Evolutionary conservation across 2,797 vertebrate genomes (phyloP).

Genomic region (Nyctalus aviator): DNA sequence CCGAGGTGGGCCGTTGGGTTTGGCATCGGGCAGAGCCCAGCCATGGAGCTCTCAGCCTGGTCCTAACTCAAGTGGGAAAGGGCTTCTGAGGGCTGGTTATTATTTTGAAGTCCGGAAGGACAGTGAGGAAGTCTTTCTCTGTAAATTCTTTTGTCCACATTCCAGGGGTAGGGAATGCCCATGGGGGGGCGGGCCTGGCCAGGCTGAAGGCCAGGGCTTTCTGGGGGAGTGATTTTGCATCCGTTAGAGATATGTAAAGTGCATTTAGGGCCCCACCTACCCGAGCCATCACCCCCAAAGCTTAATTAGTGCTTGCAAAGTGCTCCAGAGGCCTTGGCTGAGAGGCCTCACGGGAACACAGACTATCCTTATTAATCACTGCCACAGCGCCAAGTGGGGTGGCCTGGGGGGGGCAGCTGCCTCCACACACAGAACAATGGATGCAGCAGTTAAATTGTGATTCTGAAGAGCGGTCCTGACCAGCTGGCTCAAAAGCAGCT

Average conservation of each 20-base stretch:
- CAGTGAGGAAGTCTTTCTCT: slow-evolving; percentile 40
- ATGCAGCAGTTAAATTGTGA: slow-evolving; percentile 55
- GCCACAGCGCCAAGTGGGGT: slow-evolving; percentile 38
- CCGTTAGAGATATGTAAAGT: slow-evolving; percentile 52
- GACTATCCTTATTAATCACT: slow-evolving; percentile 75
- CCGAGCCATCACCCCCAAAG: slow-evolving; percentile 56
- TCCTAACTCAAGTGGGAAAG: slow-evolving; percentile 18
- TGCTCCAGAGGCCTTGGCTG: slow-evolving; percentile 58
- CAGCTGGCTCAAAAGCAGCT: slow-evolving; percentile 60
- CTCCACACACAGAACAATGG: slow-evolving; percentile 61
- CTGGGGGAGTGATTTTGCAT: slow-evolving; percentile 30
- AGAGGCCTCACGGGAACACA: slow-evolving; percentile 55
- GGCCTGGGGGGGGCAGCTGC: slow-evolving; percentile 62
- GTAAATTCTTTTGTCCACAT: slow-evolving; percentile 50
- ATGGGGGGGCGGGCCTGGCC: background rate
- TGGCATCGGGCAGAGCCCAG: background rate
- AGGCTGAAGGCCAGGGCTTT: slow-evolving; percentile 41
- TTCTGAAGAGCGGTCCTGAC: slow-evolving; percentile 62
- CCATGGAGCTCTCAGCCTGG: background rate
- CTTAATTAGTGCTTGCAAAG: slow-evolving; percentile 78
- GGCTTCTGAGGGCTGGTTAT: slow-evolving; percentile 27
- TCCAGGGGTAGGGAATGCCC: slow-evolving; percentile 18
- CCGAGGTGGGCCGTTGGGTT: background rate
- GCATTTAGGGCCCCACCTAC: slow-evolving; percentile 14
- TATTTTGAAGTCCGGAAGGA: slow-evolving; percentile 55